Conservation (phyloP, 2,888 invertebrate genomes). For the Epirrhoe alternata region DNA sequence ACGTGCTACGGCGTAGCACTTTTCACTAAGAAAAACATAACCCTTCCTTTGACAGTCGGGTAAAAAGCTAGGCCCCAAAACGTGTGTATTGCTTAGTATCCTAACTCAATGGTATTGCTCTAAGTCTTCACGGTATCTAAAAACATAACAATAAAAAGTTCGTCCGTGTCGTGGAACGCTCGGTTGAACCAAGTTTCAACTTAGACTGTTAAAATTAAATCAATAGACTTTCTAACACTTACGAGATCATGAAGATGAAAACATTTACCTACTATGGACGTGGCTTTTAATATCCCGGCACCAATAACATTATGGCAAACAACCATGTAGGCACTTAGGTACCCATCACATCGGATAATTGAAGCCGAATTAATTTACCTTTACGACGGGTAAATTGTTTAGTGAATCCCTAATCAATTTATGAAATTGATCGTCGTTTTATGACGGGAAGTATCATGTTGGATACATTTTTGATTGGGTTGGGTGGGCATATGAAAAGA, state of each 20-base stretch:
- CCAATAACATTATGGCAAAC: conserved; percentile 50
- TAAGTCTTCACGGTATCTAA: too few species aligned
- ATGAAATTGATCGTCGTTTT: conserved; percentile 70
- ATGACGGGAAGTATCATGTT: conserved; percentile 41
- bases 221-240: neutral
- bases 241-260: conserved; percentile 3
- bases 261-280: conserved; percentile 50
- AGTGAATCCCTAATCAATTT: conserved; percentile 79
- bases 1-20: too few species aligned
- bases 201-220: neutral
- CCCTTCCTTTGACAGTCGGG: too few species aligned
- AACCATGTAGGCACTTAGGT: conserved; percentile 35
- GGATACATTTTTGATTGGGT: conserved; percentile 40
- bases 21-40: too few species aligned
- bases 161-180: too few species aligned
- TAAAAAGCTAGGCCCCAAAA: too few species aligned
- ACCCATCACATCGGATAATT: conserved; percentile 62
- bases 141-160: too few species aligned
- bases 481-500: conserved; percentile 15
- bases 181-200: too few species aligned
- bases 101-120: too few species aligned
- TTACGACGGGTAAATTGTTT: conserved; percentile 79
- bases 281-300: conserved; percentile 47
- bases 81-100: too few species aligned
- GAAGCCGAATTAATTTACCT: conserved; percentile 71